These are phyloP conservation scores for Halyomorpha halys DNA, from an alignment of 1,140 invertebrate genomes.

Conservation along the genomic window DNA sequence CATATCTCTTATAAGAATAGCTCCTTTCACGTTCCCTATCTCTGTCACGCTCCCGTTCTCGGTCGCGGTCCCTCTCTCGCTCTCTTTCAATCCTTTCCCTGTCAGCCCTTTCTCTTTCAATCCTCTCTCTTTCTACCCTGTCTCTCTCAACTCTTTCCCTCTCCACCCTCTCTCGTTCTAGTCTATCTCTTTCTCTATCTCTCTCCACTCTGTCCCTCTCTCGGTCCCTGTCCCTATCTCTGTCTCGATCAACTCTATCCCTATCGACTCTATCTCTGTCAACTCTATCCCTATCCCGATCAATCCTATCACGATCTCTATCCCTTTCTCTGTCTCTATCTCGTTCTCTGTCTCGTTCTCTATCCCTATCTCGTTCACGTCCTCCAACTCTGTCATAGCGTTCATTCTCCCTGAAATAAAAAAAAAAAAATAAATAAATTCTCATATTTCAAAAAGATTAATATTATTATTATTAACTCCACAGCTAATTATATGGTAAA, in stretches of 20 bases:
- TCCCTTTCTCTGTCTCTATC: conserved; percentile 3
- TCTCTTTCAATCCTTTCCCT: conserved; percentile 5
- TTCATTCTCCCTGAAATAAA: conserved; percentile 1
- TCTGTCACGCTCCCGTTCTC: conserved; percentile 13
- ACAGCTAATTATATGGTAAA: too few relatives aligned
- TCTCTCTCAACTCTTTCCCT: conserved; percentile 5
- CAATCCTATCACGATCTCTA: neutral
- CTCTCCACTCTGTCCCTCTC: neutral
- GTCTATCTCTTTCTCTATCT: conserved; percentile 11
- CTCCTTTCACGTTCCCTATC: conserved; percentile 10
- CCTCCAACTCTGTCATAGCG: neutral
- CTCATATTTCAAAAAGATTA: too few relatives aligned
- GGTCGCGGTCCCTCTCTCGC: conserved; percentile 5
- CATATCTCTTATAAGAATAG: neutral
- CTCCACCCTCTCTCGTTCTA: conserved; percentile 9
- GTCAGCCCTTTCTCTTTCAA: neutral
- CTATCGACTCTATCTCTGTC: conserved; percentile 6
- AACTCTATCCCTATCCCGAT: neutral
- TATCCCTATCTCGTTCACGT: neutral
- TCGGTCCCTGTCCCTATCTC: conserved; percentile 23
- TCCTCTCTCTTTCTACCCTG: neutral
- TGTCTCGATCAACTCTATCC: neutral
- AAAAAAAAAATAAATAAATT: neutral
- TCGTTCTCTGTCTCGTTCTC: neutral
- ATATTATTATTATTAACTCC: too few relatives aligned